Evolutionary conservation across 2,888 invertebrate genomes (phyloP), one percentile per base, ranked within the genome.

Genomic region (Lithophane ornitopus): DNA sequence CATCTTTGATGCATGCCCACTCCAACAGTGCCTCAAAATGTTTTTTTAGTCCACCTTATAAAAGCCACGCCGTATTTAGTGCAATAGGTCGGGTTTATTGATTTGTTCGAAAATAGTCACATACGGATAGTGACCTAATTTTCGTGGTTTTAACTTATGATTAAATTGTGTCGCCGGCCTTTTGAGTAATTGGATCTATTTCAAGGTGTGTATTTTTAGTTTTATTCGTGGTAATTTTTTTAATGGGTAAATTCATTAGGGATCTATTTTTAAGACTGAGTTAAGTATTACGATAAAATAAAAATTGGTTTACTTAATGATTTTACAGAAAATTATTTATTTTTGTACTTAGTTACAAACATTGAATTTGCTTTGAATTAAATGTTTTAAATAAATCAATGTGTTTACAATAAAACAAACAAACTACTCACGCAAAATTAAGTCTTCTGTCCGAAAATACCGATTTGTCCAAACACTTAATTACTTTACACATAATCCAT

Each of bases 31-130:
- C 82, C 83, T 82, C 87, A 83, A 85, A 92, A 91, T 92, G 93
- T 94, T 94, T 94, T 95, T 95, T 95, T 94, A 95, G 94, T 90
- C 89, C 89, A 87, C 84, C 89, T 88, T 90, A 87, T 91, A 91
- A 90, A 90, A 92, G 90, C 88, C 82, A 76, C 79, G 52, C 28
- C 72, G 74, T 88, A 93, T 93, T 93, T 94, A 93, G 94, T 92
- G 92, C 93, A 94, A 92, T 92, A 93, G 93, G 93, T 93, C 93
- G 91, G 77, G 44, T 76, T 34, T 88, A 91, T 91, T 86, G 90
- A 91, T 89, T 87, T 52, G 71, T 85, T 85, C 84, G 80, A 87
- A 91, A 90, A 89, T 91, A 90, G 89, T 88, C 76, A 78, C 79
- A 82, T 81, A 88, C 78, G 70, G 81, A 72, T 74, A 86, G 78